Evolutionary conservation across 2,888 invertebrate species (phyloP).

Genomic region (Macrophya alboannulata): DNA sequence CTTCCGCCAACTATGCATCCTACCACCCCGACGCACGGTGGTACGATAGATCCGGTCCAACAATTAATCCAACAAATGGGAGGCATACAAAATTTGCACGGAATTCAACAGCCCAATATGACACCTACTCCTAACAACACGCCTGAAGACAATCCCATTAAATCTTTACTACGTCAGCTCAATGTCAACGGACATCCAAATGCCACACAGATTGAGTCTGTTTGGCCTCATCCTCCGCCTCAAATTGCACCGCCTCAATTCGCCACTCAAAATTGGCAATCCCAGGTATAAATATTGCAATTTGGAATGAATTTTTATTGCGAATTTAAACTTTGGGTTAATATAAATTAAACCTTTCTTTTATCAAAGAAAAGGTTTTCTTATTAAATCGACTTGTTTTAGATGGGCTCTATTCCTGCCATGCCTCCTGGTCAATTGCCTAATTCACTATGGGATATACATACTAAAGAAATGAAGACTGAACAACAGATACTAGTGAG

Average conservation of each 20-base stretch:
- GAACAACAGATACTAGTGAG: slow-evolving; percentile 80
- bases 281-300: slow-evolving; percentile 70
- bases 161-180: slow-evolving; percentile 81
- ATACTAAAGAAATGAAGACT: slow-evolving; percentile 80
- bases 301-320: neutral
- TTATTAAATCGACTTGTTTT: slow-evolving; percentile 41
- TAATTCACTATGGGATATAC: slow-evolving; percentile 77
- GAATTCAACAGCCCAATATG: slow-evolving; percentile 72
- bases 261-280: slow-evolving; percentile 76
- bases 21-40: slow-evolving; percentile 67
- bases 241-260: slow-evolving; percentile 75
- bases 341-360: neutral
- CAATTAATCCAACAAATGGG: slow-evolving; percentile 82
- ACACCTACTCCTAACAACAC: slow-evolving; percentile 65
- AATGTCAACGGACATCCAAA: slow-evolving; percentile 72
- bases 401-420: slow-evolving; percentile 75
- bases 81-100: slow-evolving; percentile 79
- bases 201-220: slow-evolving; percentile 73
- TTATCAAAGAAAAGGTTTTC: neutral
- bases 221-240: slow-evolving; percentile 77
- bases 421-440: slow-evolving; percentile 78
- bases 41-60: slow-evolving; percentile 81
- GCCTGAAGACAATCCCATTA: slow-evolving; percentile 81
- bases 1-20: slow-evolving; percentile 72
- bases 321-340: neutral